phyloP scores from a whole-genome alignment of 1,140 invertebrate genomes.

The Oscheius sp. region DNA sequence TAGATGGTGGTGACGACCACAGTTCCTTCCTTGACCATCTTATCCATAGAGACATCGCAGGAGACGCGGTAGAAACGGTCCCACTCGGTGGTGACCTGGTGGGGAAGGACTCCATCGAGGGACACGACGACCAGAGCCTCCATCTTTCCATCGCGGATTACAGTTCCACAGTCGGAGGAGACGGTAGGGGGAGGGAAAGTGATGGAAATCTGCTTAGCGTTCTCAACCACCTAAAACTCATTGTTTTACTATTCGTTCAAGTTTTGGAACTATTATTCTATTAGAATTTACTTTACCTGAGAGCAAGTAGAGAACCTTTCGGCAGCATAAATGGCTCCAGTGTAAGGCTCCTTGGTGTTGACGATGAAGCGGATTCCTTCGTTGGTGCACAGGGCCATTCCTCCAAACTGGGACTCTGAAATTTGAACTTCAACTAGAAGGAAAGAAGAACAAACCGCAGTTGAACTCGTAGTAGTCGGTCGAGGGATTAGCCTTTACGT shows the following conservation, averaged over 20 bases:
- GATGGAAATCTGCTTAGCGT: constrained; percentile 60
- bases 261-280: neutral
- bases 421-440: constrained; percentile 7
- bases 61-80: constrained; percentile 60
- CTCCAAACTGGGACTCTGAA: constrained; percentile 60
- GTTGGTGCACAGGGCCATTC: constrained; percentile 60
- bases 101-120: constrained; percentile 57
- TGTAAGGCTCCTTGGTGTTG: constrained; percentile 61
- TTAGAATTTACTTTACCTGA: neutral
- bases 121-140: constrained; percentile 60
- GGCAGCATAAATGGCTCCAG: constrained; percentile 60
- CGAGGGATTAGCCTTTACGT: constrained; percentile 58
- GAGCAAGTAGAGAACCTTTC: constrained; percentile 49
- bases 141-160: constrained; percentile 57
- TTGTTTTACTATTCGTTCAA: constrained; percentile 18
- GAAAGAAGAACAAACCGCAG: constrained; percentile 46
- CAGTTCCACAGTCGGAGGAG: constrained; percentile 57
- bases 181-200: constrained; percentile 60
- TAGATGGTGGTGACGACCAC: constrained; percentile 61
- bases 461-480: constrained; percentile 61
- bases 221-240: constrained; percentile 58
- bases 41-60: constrained; percentile 60
- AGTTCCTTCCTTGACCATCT: constrained; percentile 56
- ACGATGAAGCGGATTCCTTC: constrained; percentile 61
- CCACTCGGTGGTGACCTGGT: constrained; percentile 61